Percentiles rank a stretch among this genome's conserved stretches.
These are phyloP conservation scores for Alcedo atthis DNA, from an alignment of 2,797 vertebrate species.

Conservation along the genomic window DNA sequence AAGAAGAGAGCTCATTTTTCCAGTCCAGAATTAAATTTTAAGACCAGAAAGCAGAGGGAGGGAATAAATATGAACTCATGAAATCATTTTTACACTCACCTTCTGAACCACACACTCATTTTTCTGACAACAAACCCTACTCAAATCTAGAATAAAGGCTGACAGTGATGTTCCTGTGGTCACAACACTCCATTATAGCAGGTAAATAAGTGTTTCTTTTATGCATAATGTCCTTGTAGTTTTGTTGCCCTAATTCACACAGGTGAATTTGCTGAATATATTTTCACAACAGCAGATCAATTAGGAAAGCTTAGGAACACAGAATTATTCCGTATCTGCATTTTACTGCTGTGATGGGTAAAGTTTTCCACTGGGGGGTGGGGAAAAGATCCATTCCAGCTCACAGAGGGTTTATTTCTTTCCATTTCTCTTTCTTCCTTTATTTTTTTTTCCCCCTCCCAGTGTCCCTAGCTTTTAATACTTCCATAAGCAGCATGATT, in stretches of 20 bases:
- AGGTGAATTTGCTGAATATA: slow-evolving; percentile 59
- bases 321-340: slow-evolving; percentile 57
- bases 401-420: slow-evolving; percentile 7
- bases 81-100: not conserved
- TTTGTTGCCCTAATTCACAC: slow-evolving; percentile 52
- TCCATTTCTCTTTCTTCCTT: not conserved
- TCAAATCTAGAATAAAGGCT: not conserved
- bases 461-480: slow-evolving; percentile 25
- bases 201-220: slow-evolving; percentile 40
- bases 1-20: not conserved
- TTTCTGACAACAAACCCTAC: slow-evolving; percentile 36
- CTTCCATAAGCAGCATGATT: slow-evolving; percentile 60
- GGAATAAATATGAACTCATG: not conserved
- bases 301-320: slow-evolving; percentile 39
- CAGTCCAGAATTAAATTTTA: not conserved
- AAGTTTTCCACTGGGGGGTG: too few species aligned
- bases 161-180: slow-evolving; percentile 25
- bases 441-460: not conserved
- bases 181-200: slow-evolving; percentile 6
- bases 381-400: not conserved
- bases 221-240: slow-evolving; percentile 32
- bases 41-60: not conserved
- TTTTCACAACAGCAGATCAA: slow-evolving; percentile 57
- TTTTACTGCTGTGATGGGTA: slow-evolving; percentile 39
- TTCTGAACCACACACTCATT: slow-evolving; percentile 7